Evolutionary conservation across 1,140 invertebrate genomes (phyloP).

Genomic region (Aporrectodea caliginosa): DNA sequence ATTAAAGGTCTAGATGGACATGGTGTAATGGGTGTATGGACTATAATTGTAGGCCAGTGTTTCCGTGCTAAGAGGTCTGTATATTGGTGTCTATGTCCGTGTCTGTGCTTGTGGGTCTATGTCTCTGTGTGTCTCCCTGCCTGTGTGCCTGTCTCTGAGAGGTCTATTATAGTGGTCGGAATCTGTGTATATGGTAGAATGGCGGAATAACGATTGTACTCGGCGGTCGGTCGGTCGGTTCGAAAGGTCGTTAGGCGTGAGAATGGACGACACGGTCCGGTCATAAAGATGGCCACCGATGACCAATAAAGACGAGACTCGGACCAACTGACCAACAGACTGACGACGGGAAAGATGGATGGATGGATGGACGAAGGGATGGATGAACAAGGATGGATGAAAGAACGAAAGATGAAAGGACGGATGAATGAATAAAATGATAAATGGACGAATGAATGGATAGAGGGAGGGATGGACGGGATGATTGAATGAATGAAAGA

Average conservation of each 20-base stretch:
- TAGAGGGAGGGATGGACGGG: background rate
- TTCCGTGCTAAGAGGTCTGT: too few relatives aligned
- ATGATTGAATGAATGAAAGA: background rate
- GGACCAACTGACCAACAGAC: background rate
- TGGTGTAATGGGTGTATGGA: too few relatives aligned
- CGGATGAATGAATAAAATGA: background rate
- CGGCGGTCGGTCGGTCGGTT: background rate
- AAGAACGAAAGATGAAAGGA: too few relatives aligned
- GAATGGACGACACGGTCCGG: background rate
- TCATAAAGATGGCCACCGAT: background rate
- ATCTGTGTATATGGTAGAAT: background rate
- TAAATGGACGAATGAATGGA: background rate
- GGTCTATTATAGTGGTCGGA: background rate
- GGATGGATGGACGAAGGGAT: background rate
- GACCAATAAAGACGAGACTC: too few relatives aligned
- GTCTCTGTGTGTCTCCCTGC: background rate
- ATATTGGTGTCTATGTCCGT: too few relatives aligned
- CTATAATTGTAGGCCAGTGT: too few relatives aligned
- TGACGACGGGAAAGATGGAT: background rate
- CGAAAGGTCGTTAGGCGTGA: background rate
- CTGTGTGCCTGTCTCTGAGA: background rate
- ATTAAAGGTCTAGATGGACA: too few relatives aligned
- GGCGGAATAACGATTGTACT: background rate
- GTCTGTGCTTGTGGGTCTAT: background rate
- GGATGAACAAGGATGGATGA: background rate